Percentiles rank a stretch among this genome's conserved stretches.
These are phyloP conservation scores for Gambusia yucatana DNA, from an alignment of 2,797 vertebrate species.

Conservation along the genomic window DNA sequence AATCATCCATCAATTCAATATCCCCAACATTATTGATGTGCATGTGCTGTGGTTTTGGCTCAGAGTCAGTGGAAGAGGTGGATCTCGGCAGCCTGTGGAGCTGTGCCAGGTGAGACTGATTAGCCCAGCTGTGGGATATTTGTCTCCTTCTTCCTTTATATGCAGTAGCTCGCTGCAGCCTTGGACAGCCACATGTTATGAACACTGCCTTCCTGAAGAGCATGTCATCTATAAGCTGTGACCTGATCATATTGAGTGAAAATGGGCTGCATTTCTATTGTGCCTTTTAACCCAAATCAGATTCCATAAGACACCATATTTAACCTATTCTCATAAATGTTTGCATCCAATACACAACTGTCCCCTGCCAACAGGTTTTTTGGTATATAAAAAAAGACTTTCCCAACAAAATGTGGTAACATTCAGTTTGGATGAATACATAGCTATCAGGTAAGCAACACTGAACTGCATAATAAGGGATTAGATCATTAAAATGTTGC, in stretches of 20 bases:
- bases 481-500: not conserved
- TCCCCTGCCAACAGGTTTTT: not conserved
- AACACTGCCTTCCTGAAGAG: not conserved
- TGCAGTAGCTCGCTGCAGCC: not conserved
- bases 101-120: slow-evolving; percentile 11
- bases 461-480: not conserved
- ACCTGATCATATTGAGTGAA: not conserved
- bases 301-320: not conserved
- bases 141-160: not conserved
- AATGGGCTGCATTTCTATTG: not conserved
- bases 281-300: not conserved
- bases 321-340: not conserved
- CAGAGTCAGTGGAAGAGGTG: not conserved
- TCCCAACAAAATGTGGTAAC: not conserved
- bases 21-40: not conserved
- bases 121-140: not conserved
- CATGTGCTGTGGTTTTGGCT: slow-evolving; percentile 4
- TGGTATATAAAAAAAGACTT: not conserved
- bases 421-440: not conserved
- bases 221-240: not conserved
- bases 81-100: slow-evolving; percentile 1
- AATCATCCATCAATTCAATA: not conserved
- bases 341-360: not conserved
- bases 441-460: not conserved
- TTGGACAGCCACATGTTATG: not conserved